Base-by-base conservation (phyloP, 2,888 invertebrate genomes). In the Megalurothrips usitatus region DNA sequence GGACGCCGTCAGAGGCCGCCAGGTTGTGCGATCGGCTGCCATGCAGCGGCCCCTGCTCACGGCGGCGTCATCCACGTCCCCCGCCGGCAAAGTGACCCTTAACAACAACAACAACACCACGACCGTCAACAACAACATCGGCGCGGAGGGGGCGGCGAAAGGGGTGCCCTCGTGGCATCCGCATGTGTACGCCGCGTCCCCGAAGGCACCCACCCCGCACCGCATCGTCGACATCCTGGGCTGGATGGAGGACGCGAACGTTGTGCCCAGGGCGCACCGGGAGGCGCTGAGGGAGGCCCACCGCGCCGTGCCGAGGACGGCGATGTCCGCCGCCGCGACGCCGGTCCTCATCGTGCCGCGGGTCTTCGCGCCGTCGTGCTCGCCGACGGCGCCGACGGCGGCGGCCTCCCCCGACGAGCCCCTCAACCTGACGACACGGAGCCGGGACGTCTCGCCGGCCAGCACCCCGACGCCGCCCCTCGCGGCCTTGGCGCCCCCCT, bases 191-290 rank as follows among this genome's bases (percentile, higher is more conserved):
- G 93, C 92, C 3, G 93, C 93, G 84, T 93, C 95, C 17, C 94
- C 94, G 14, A 92, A 92, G 84, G 91, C 91, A 81, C 95, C 95
- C 0, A 96, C 97, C 1, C 94, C 96, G 8, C 95, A 96, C 87
- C 91, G 92, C 75, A 97, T 97, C 86, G 93, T 94, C 83, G 94
- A 96, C 86, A 97, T 97, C 84, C 89, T 97, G 84, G 96, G 95
- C 49, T 83, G 84, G 84, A 82, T 80, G 52, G 79, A 81, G 81
- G 26, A 80, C 58, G 58, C n/a, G 14, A 58, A 17, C 34, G 58
- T 17, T 11, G 58, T 43, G 34, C 58, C 58, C 58, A 3, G 52
- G 52, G 2, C 34, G 34, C 34, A 43, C 34, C 34, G 34, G 34
- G 34, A 43, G 34, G 6, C 34, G 3, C 3, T 43, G 3, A 43